phyloP scores from a whole-genome alignment of 2,888 invertebrate species.

The Nephrocerus scutellatus region DNA sequence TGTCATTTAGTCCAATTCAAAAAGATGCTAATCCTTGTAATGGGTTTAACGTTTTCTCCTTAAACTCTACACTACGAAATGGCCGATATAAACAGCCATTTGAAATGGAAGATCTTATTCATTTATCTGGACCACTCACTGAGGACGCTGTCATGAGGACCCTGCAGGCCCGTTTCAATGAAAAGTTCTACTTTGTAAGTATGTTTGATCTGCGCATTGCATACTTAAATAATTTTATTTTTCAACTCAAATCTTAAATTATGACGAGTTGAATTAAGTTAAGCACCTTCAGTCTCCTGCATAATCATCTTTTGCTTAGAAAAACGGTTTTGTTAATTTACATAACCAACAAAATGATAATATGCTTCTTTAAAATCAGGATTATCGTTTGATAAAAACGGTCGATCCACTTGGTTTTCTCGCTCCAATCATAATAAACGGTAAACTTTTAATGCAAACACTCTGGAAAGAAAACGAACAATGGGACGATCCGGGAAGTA shows the following conservation, averaged over 20 bases:
- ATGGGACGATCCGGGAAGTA: no score
- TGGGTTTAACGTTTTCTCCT: conserved; percentile 37
- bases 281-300: no score
- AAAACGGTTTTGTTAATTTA: conserved; percentile 1
- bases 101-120: conserved; percentile 82
- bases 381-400: no score
- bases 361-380: no score
- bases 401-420: no score
- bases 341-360: no score
- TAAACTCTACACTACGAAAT: conserved; percentile 32
- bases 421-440: no score
- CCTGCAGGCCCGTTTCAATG: conserved; percentile 81
- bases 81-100: conserved; percentile 34
- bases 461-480: no score
- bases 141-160: conserved; percentile 91
- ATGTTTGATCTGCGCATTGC: no score
- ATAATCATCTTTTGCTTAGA: neutral
- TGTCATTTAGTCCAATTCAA: conserved; percentile 31
- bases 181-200: conserved; percentile 83
- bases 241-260: neutral
- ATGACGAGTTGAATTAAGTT: conserved; percentile 1
- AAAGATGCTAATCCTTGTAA: conserved; percentile 41
- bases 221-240: no score
- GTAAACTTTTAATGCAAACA: no score
- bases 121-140: conserved; percentile 84